Percentiles rank a stretch among this genome's conserved stretches.
Conservation (phyloP, 2,797 vertebrate species). For the Cuculus canorus region DNA sequence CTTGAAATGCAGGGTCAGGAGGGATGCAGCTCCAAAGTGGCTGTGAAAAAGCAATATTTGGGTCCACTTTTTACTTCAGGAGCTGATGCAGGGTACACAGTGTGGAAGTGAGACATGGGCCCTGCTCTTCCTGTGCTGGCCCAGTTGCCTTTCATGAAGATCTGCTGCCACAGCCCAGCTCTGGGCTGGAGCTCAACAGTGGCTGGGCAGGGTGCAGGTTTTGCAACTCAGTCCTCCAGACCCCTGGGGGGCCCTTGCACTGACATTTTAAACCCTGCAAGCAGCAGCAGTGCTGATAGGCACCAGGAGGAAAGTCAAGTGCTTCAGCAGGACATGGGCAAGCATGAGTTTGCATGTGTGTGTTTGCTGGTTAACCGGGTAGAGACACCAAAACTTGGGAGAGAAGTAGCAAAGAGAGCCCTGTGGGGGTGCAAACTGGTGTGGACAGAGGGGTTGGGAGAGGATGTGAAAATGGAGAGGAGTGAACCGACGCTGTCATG, state of each 20-base stretch:
- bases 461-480: background rate
- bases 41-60: background rate
- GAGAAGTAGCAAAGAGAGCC: background rate
- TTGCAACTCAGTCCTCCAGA: slow-evolving; percentile 73
- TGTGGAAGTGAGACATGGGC: too few relatives aligned
- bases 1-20: background rate
- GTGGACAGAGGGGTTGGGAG: background rate
- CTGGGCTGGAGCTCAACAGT: too few relatives aligned
- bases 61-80: background rate
- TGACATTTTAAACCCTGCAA: slow-evolving; percentile 80
- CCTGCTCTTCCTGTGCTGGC: too few relatives aligned
- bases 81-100: too few relatives aligned
- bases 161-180: too few relatives aligned
- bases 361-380: background rate
- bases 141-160: too few relatives aligned
- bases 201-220: background rate
- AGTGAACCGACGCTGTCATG: background rate
- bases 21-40: background rate
- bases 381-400: background rate
- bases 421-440: fast-evolving
- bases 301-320: slow-evolving; percentile 43
- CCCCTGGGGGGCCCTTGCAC: slow-evolving; percentile 59
- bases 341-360: background rate
- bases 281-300: slow-evolving; percentile 73
- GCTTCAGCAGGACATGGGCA: background rate